Conservation (phyloP, 2,113 vertebrate genomes). For the Tringa solitaria region DNA sequence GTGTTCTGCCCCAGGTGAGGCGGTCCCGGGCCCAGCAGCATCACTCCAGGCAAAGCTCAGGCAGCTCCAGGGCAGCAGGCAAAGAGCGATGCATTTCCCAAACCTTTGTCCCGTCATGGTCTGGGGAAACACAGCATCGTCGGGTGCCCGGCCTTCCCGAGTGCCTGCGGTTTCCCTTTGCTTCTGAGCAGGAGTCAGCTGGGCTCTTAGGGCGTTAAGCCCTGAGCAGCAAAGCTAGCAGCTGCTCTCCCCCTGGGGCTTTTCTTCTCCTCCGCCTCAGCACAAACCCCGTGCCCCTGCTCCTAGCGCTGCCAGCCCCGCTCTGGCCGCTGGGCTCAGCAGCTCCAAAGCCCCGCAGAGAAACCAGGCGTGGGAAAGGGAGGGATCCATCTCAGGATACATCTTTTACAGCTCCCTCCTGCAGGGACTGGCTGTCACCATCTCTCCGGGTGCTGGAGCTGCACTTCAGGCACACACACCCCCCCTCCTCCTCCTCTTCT, state of each 20-base stretch:
- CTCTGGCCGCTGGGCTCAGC: accelerated
- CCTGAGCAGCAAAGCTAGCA: slow-evolving; percentile 23
- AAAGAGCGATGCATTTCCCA: background rate
- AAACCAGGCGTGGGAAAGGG: background rate
- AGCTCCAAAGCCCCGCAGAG: accelerated
- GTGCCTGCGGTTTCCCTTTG: background rate
- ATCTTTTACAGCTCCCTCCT: background rate
- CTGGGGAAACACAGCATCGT: background rate
- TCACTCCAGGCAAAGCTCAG: background rate
- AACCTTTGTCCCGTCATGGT: background rate
- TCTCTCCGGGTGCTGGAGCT: background rate
- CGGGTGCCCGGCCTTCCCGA: accelerated
- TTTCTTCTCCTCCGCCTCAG: background rate
- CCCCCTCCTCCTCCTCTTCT: background rate
- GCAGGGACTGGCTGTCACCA: background rate
- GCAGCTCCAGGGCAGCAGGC: slow-evolving; percentile 50
- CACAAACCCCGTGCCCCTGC: background rate
- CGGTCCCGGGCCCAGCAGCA: background rate
- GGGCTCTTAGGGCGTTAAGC: slow-evolving; percentile 54
- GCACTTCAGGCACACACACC: accelerated
- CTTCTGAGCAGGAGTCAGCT: slow-evolving; percentile 30
- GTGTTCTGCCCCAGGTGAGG: background rate
- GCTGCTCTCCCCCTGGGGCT: background rate
- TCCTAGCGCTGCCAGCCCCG: background rate
- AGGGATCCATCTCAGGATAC: background rate